Evolutionary conservation across 2,888 invertebrate species (phyloP).

Genomic region (Bruchidius siliquastri): DNA sequence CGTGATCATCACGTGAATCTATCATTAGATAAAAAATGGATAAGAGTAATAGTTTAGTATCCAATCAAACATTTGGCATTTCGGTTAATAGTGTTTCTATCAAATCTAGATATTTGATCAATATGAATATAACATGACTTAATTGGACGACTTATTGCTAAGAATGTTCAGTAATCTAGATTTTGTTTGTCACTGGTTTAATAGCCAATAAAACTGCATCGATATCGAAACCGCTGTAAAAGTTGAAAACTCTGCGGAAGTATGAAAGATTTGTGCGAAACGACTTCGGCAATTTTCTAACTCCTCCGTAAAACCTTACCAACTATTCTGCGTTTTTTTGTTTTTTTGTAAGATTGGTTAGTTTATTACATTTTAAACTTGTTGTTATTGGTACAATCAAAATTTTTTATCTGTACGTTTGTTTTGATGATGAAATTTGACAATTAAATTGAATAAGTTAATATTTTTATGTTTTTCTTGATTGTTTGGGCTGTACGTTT

Average conservation of each 20-base stretch:
- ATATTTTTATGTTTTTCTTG: slow-evolving; percentile 29
- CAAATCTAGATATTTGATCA: too few relatives aligned
- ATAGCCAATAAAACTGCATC: too few relatives aligned
- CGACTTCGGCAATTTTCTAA: neutral
- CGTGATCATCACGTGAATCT: neutral
- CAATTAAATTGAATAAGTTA: slow-evolving; percentile 46
- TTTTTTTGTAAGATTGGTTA: slow-evolving; percentile 21
- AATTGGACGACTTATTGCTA: too few relatives aligned
- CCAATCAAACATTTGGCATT: neutral
- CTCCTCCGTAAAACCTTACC: slow-evolving; percentile 7
- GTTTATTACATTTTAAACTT: slow-evolving; percentile 34
- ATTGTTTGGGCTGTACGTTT: slow-evolving; percentile 34
- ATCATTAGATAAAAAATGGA: neutral
- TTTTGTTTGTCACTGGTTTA: too few relatives aligned
- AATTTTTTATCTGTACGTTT: slow-evolving; percentile 40
- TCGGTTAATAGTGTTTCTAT: too few relatives aligned
- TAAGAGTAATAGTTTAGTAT: neutral
- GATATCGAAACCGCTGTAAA: too few relatives aligned
- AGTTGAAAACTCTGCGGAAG: neutral
- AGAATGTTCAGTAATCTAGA: too few relatives aligned
- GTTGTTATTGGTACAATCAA: slow-evolving; percentile 42
- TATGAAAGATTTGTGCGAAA: neutral
- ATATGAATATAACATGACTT: too few relatives aligned
- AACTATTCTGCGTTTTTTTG: slow-evolving; percentile 44
- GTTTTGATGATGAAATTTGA: slow-evolving; percentile 31